Conservation (phyloP, 64 coral and sea anemone genomes). For the Trachythela sp. region DNA sequence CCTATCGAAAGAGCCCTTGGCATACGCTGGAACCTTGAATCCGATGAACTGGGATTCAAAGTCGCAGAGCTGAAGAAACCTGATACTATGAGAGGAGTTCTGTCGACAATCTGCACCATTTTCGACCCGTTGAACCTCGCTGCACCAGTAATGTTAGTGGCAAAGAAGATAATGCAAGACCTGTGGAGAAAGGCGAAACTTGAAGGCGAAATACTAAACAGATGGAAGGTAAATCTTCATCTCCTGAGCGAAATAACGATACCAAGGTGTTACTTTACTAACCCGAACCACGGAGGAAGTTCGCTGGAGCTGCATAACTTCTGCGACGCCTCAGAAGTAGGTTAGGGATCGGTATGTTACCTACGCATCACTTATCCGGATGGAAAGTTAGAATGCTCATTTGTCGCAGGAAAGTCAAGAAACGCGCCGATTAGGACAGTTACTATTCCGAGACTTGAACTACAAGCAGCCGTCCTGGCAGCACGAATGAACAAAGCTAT, state of each 20-base stretch:
- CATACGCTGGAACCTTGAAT: background rate
- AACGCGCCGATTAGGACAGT: background rate
- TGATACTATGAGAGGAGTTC: constrained; percentile 7
- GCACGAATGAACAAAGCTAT: background rate
- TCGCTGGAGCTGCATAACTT: background rate
- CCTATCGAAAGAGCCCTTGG: background rate
- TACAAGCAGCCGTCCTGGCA: background rate
- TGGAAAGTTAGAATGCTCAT: background rate
- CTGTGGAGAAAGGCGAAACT: background rate
- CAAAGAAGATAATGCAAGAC: background rate
- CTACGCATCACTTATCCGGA: background rate
- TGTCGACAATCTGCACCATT: background rate
- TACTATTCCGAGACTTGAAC: background rate
- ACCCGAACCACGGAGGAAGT: background rate
- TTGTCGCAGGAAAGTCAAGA: background rate
- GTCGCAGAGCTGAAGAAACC: background rate
- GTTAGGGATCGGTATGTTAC: background rate
- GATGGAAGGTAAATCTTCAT: background rate
- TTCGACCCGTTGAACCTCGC: background rate
- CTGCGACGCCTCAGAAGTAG: background rate
- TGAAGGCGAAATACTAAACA: background rate
- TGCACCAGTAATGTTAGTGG: background rate
- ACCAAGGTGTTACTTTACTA: background rate
- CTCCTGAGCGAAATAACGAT: background rate
- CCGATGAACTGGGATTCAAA: background rate